phyloP scores from a whole-genome alignment of 2,888 invertebrate genomes.

The Drosophila dives region DNA sequence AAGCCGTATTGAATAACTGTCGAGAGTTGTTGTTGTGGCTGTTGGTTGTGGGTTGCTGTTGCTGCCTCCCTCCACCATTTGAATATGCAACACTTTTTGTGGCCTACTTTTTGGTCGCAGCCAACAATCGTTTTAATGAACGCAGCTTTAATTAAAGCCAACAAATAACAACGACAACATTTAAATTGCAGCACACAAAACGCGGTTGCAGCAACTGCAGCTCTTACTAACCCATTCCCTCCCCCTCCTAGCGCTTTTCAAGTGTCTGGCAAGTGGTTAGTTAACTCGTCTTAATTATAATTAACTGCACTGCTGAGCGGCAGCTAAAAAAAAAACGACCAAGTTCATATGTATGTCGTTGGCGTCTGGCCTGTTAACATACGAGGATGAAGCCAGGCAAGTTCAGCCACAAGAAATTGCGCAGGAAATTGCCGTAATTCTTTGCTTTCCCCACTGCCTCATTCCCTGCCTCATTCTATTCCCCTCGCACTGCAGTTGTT shows the following conservation, averaged over 20 bases:
- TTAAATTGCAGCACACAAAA: conserved; percentile 45
- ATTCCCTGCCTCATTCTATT: not conserved
- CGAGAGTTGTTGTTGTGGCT: conserved; percentile 7
- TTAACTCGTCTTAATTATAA: conserved; percentile 84
- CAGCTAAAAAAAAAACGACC: conserved; percentile 11
- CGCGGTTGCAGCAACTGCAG: not conserved
- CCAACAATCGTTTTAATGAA: conserved; percentile 64
- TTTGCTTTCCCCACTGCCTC: conserved; percentile 13
- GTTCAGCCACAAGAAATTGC: conserved; percentile 75
- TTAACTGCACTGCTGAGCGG: conserved; percentile 81
- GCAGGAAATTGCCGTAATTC: conserved; percentile 70
- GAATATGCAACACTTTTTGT: conserved; percentile 79
- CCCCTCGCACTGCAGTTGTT: conserved; percentile 27
- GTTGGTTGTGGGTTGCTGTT: not conserved
- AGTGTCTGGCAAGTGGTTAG: conserved; percentile 74
- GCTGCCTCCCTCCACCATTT: conserved; percentile 22
- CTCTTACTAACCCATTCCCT: not conserved
- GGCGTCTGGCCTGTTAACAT: conserved; percentile 31
- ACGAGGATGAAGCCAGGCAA: conserved; percentile 44
- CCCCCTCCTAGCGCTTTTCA: conserved; percentile 11
- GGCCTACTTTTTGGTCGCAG: conserved; percentile 60
- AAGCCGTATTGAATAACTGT: conserved; percentile 65
- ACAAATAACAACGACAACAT: conserved; percentile 44
- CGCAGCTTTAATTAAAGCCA: conserved; percentile 64
- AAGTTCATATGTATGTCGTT: conserved; percentile 11